phyloP scores from a whole-genome alignment of 2,113 vertebrate genomes.

The Andinoacara biseriatus region DNA sequence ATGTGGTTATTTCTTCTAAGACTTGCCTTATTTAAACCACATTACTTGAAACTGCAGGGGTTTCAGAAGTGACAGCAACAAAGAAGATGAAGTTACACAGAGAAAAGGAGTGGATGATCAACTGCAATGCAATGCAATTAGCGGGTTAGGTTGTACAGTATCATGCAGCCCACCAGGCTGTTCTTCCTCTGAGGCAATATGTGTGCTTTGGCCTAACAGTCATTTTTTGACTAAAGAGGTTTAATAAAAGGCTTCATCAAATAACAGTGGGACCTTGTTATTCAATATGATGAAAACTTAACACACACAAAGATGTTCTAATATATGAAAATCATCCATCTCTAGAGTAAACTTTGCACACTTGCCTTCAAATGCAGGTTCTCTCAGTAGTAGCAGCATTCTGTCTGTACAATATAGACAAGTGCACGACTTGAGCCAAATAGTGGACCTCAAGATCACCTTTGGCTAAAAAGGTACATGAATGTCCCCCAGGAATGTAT shows the following conservation, averaged over 20 bases:
- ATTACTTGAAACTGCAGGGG: neutral
- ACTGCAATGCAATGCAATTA: slow-evolving; percentile 51
- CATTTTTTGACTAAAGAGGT: slow-evolving; percentile 1
- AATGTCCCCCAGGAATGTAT: too few species aligned
- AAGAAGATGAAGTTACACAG: slow-evolving; percentile 7
- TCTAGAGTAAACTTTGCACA: slow-evolving; percentile 20
- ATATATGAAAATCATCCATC: slow-evolving; percentile 28
- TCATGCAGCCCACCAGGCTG: neutral
- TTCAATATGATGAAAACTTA: neutral
- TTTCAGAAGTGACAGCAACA: slow-evolving; percentile 8
- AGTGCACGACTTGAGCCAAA: neutral
- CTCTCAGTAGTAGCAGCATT: slow-evolving; percentile 6
- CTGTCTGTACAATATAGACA: neutral
- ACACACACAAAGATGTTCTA: neutral
- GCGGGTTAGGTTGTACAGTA: neutral
- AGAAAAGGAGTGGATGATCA: slow-evolving; percentile 34
- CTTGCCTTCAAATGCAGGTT: neutral
- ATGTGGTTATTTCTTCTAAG: slow-evolving; percentile 5
- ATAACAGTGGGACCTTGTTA: neutral
- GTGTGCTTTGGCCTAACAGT: slow-evolving; percentile 7
- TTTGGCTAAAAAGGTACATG: too few species aligned
- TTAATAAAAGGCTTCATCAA: slow-evolving; percentile 14
- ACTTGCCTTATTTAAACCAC: neutral
- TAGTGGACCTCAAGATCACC: neutral
- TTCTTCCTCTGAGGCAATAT: neutral